Conservation (phyloP, 1,140 invertebrate species). For the Neodiprion virginianus region DNA sequence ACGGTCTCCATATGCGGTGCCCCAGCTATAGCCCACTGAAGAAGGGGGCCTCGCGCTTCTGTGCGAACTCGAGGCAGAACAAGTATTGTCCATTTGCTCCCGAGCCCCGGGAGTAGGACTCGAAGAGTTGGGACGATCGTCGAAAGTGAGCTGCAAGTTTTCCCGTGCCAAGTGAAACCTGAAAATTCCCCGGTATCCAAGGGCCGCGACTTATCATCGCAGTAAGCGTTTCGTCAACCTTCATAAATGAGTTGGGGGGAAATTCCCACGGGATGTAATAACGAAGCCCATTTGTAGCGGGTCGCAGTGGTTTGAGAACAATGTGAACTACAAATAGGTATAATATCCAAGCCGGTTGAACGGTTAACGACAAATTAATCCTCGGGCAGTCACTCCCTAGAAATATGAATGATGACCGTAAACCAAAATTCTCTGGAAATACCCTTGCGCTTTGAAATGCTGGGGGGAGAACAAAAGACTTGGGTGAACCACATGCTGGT, state of each 20-base stretch:
- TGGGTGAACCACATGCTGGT: not conserved
- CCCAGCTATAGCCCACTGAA: slow-evolving; percentile 51
- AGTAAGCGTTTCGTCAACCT: no score
- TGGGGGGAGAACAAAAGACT: not conserved
- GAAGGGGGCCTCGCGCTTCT: not conserved
- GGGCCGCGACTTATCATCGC: no score
- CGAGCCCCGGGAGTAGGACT: not conserved
- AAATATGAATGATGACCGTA: no score
- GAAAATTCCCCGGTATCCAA: no score
- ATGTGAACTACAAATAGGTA: no score
- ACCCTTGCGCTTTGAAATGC: not conserved
- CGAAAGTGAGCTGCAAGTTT: not conserved
- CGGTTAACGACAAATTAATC: not conserved
- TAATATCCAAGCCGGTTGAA: not conserved
- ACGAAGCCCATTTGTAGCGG: no score
- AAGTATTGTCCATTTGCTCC: not conserved
- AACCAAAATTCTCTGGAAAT: not conserved
- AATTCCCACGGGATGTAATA: no score
- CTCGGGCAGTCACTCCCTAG: not conserved
- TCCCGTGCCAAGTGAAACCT: not conserved
- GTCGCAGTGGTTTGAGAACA: no score
- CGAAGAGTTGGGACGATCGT: not conserved
- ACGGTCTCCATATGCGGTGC: slow-evolving; percentile 57
- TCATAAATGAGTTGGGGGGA: no score
- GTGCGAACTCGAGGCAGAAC: not conserved